Evolutionary conservation across 2,797 vertebrate genomes (phyloP).

Genomic region (Bradypodion ventrale): DNA sequence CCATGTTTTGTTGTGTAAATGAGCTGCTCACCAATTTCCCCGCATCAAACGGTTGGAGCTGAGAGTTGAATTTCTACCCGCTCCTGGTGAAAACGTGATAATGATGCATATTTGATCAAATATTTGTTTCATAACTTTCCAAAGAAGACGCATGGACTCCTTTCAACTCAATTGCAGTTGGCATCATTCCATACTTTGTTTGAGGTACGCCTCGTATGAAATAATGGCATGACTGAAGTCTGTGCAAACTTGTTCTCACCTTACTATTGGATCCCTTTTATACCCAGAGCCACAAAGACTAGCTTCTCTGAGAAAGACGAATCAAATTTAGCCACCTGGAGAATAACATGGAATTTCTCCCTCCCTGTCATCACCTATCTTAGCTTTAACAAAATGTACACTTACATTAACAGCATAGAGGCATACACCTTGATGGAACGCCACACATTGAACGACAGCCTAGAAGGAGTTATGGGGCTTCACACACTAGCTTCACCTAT

Average conservation of each 20-base stretch:
- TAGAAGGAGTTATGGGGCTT: too few species aligned
- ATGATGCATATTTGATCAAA: conserved; percentile 60
- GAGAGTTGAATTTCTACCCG: conserved; percentile 18
- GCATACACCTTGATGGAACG: too few species aligned
- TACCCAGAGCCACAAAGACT: too few species aligned
- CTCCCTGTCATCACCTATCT: too few species aligned
- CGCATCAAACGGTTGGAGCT: conserved; percentile 54
- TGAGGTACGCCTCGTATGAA: background rate
- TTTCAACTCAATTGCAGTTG: conserved; percentile 47
- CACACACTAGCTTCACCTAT: too few species aligned
- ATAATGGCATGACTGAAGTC: conserved; percentile 16
- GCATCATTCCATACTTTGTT: background rate
- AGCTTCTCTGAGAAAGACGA: too few species aligned
- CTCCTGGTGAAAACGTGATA: conserved; percentile 64
- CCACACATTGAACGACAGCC: too few species aligned
- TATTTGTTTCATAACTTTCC: conserved; percentile 63
- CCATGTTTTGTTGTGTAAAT: conserved; percentile 65
- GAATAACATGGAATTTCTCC: too few species aligned
- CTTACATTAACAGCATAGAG: too few species aligned
- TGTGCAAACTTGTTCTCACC: conserved; percentile 14
- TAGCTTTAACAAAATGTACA: too few species aligned
- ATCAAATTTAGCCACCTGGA: too few species aligned
- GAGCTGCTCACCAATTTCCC: conserved; percentile 43
- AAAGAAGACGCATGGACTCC: conserved; percentile 1
- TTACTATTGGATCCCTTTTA: conserved; percentile 9